phyloP scores from a whole-genome alignment of 2,113 vertebrate species.

The Hippocampus barbouri region DNA sequence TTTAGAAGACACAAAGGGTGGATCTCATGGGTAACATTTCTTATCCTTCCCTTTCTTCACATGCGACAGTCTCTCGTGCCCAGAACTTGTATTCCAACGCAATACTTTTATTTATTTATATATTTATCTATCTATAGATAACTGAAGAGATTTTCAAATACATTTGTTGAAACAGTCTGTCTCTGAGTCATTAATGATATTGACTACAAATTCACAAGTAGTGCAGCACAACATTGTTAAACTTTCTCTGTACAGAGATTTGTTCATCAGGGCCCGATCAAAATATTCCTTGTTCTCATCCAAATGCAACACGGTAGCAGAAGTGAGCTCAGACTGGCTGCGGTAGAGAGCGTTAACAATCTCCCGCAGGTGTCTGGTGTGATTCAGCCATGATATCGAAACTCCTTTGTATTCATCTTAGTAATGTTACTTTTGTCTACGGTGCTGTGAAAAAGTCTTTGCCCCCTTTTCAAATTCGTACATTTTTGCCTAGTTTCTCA shows the following conservation, averaged over 20 bases:
- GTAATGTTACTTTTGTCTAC: neutral
- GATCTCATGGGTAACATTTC: neutral
- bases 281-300: neutral
- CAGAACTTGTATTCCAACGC: neutral
- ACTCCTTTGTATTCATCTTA: neutral
- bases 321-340: neutral
- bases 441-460: too few relatives aligned
- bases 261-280: neutral
- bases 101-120: neutral
- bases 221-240: neutral
- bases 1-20: neutral
- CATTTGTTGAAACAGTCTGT: neutral
- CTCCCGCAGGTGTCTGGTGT: neutral
- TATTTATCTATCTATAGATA: too few relatives aligned
- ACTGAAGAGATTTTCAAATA: neutral
- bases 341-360: neutral
- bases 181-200: neutral
- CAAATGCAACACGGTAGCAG: neutral
- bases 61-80: neutral
- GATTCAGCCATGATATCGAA: neutral
- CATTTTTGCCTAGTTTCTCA: neutral
- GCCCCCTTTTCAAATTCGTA: neutral
- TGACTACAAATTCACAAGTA: neutral
- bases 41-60: neutral
- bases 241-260: neutral